These are phyloP conservation scores for Pachyuromys duprasi DNA, from an alignment of 2,797 vertebrate species.

Conservation along the genomic window DNA sequence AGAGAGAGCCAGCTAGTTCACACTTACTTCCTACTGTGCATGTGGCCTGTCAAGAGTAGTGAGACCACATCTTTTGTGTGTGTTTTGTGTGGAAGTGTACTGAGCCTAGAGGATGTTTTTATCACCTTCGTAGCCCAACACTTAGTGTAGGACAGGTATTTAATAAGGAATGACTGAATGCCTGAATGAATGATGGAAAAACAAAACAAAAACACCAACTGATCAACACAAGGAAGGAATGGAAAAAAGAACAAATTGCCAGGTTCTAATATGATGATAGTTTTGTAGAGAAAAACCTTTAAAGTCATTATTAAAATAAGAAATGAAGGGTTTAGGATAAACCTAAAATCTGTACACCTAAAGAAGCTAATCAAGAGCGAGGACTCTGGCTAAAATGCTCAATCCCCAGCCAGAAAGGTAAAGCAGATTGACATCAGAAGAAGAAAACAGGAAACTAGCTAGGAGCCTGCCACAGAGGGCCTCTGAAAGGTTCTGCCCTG, in stretches of 20 bases:
- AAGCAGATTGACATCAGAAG: too few relatives aligned
- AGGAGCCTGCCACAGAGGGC: too few relatives aligned
- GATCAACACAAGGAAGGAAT: neutral
- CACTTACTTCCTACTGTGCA: rapidly evolving
- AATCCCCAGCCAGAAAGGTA: too few relatives aligned
- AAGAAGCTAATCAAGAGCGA: too few relatives aligned
- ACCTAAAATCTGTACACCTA: too few relatives aligned
- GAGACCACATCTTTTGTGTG: neutral
- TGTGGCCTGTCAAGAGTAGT: neutral
- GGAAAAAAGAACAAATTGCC: conserved; percentile 1
- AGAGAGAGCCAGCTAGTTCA: neutral
- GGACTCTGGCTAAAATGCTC: too few relatives aligned
- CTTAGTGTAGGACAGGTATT: neutral
- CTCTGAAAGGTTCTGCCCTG: too few relatives aligned
- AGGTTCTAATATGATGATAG: neutral
- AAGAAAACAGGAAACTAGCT: too few relatives aligned
- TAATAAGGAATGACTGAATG: neutral
- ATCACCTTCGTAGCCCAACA: neutral
- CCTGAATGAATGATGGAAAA: neutral
- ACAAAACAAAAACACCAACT: neutral
- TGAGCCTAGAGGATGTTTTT: neutral
- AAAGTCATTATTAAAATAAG: conserved; percentile 14
- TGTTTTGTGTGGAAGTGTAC: neutral
- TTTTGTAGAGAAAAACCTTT: neutral
- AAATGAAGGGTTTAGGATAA: neutral